A percentile compares a stretch with the other conserved stretches of the same genome.
These are phyloP conservation scores for Syngnathus rostellatus DNA, from an alignment of 2,797 vertebrate species.

Conservation along the genomic window DNA sequence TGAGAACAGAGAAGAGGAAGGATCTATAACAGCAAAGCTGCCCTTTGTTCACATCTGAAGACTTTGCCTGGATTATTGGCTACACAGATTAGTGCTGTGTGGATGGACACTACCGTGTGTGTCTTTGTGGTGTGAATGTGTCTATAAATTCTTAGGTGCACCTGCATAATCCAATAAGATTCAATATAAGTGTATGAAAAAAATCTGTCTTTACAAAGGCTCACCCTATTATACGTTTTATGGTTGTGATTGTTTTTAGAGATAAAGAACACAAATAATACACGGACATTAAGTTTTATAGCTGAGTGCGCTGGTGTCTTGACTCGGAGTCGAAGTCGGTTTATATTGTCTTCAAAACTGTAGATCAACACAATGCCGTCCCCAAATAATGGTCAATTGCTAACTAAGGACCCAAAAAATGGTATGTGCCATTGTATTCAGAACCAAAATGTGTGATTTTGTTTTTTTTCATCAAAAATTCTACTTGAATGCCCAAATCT, in stretches of 20 bases:
- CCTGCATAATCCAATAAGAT: background rate
- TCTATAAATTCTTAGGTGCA: background rate
- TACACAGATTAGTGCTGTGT: slow-evolving; percentile 62
- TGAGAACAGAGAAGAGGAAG: slow-evolving; percentile 53
- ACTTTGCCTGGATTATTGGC: slow-evolving; percentile 55
- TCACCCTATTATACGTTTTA: background rate
- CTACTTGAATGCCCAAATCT: background rate
- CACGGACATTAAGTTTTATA: too few relatives aligned
- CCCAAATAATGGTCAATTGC: too few relatives aligned
- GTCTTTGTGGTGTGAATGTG: slow-evolving; percentile 2
- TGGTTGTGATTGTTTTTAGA: background rate
- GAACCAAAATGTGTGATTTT: too few relatives aligned
- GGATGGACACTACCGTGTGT: slow-evolving; percentile 20
- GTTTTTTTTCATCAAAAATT: background rate
- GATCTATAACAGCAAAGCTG: slow-evolving; percentile 63
- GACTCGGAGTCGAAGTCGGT: too few relatives aligned
- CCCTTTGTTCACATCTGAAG: slow-evolving; percentile 61
- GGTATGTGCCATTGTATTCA: background rate
- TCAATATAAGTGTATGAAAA: background rate
- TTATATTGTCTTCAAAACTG: too few relatives aligned
- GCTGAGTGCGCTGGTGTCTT: too few relatives aligned
- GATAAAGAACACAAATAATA: too few relatives aligned
- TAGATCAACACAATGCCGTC: too few relatives aligned
- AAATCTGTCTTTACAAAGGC: background rate
- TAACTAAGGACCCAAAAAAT: too few relatives aligned